phyloP scores from a whole-genome alignment of 1,140 invertebrate genomes.

The Bombus picipes region DNA sequence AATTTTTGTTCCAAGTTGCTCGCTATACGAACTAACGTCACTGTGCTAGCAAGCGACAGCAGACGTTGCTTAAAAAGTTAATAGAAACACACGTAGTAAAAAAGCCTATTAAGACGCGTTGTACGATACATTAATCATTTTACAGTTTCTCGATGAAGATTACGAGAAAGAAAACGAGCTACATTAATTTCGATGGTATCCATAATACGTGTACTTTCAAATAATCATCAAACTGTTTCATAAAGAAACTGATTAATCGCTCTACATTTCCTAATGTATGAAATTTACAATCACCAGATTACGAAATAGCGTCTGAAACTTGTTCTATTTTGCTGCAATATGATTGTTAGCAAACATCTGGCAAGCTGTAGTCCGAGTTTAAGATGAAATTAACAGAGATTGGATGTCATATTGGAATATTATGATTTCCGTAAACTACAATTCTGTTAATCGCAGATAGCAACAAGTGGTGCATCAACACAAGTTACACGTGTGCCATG shows the following conservation, averaged over 20 bases:
- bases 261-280: not conserved
- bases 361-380: not conserved
- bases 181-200: not conserved
- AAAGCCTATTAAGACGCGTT: too few relatives aligned
- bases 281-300: not conserved
- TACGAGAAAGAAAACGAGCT: too few relatives aligned
- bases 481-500: not conserved
- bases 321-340: not conserved
- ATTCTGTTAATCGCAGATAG: not conserved
- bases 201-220: not conserved
- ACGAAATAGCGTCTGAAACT: not conserved
- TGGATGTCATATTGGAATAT: not conserved
- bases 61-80: too few relatives aligned
- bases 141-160: too few relatives aligned
- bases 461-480: not conserved
- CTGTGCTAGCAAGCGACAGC: too few relatives aligned
- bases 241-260: not conserved
- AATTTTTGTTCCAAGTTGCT: too few relatives aligned
- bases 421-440: not conserved
- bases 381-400: not conserved
- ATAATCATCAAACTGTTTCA: not conserved
- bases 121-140: too few relatives aligned
- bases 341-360: not conserved
- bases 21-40: too few relatives aligned
- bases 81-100: too few relatives aligned